Base-by-base conservation (phyloP, 2,113 vertebrate genomes). In the Calypte anna region DNA sequence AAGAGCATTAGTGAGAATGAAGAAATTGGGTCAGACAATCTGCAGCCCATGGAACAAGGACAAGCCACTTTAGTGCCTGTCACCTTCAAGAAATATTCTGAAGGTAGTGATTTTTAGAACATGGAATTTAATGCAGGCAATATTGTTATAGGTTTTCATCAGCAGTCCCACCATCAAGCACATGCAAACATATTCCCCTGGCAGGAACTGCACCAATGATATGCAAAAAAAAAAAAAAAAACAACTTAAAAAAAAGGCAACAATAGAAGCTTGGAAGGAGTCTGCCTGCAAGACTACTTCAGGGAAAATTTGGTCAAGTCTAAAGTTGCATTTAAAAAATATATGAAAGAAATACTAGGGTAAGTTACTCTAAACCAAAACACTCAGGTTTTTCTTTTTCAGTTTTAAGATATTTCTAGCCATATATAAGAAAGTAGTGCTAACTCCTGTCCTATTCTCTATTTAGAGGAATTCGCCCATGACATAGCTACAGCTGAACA, bases 1-100 rank as follows among this genome's bases (percentile, higher is more conserved):
- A 44, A 48, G 48, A 88, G 40, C 36, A 63, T 93, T 96, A 96
- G 68, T 18, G 16, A 76, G 46, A 74, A 23, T 53, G 73, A 74
- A 82, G 55, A 88, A 96, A 95, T 85, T 86, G 79, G 80, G 93
- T 90, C 85, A 86, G 80, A 53, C 50, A 74, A 93, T 46, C 64
- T 89, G 75, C 66, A 83, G 40, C 55, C 23, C 69, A 61, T 13
- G 66, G 50, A 91, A 73, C 54, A 88, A 86, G 72, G 75, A 64
- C 50, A 66, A 33, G 73, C 14, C 7, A 12, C 40, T 78, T 93
- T 11, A 2, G 57, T 78, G 74, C 46, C 48, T 90, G 68, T 17
- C 33, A 84, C 31, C 25, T 62, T 69, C 51, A 55, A 54, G 33
- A 67, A 3, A 33, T 80, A 0, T 58, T 31, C 43, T 59, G 64